Percentiles rank a stretch among this genome's conserved stretches.
These are phyloP conservation scores for Lepilemur ruficaudatus DNA, from an alignment of 2,797 vertebrate species.

Conservation along the genomic window DNA sequence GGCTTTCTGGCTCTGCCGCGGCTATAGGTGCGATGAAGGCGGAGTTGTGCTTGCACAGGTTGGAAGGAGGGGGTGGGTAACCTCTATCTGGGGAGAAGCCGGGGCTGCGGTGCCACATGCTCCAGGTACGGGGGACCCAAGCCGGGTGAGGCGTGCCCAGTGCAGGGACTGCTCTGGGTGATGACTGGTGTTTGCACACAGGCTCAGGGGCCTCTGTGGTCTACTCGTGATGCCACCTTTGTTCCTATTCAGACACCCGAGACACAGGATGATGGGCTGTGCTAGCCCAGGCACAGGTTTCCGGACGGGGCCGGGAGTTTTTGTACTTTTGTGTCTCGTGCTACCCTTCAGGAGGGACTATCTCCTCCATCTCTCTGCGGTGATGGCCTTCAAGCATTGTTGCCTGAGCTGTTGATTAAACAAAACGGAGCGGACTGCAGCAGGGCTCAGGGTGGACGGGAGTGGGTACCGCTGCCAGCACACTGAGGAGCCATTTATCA, in stretches of 20 bases:
- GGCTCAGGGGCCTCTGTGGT: background rate
- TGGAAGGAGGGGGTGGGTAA: background rate
- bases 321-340: slow-evolving; percentile 75
- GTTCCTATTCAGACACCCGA: background rate
- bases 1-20: background rate
- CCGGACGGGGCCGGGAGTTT: slow-evolving; percentile 60
- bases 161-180: background rate
- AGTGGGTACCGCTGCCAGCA: slow-evolving; percentile 83
- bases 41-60: background rate
- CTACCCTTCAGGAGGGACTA: slow-evolving; percentile 83
- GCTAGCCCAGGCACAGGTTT: background rate
- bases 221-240: fast-evolving
- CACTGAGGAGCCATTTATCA: slow-evolving; percentile 92
- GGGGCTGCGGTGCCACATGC: background rate
- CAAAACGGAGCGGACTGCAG: slow-evolving; percentile 88
- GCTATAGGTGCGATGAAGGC: background rate
- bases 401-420: slow-evolving; percentile 91
- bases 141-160: background rate
- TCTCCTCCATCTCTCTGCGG: slow-evolving; percentile 90
- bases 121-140: background rate
- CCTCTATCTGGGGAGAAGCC: background rate
- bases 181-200: background rate
- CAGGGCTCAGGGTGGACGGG: slow-evolving; percentile 85
- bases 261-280: background rate
- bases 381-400: slow-evolving; percentile 85